These are phyloP conservation scores for Apomyelois bistriatella DNA, from an alignment of 2,888 invertebrate genomes.

Conservation along the genomic window DNA sequence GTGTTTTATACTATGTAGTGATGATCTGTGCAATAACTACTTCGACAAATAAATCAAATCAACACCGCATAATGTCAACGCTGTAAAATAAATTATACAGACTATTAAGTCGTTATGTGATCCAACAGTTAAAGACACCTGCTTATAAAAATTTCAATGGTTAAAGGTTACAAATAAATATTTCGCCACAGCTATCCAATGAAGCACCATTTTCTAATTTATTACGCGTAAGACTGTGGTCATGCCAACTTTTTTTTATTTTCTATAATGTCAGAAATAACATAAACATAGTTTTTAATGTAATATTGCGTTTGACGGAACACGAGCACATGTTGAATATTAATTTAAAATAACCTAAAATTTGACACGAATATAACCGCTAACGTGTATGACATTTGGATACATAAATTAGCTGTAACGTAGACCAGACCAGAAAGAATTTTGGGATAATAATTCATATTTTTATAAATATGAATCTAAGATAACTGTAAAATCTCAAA, in stretches of 20 bases:
- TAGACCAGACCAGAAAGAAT: neutral
- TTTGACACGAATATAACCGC: slow-evolving; percentile 5
- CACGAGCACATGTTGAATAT: neutral
- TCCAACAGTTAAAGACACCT: slow-evolving; percentile 6
- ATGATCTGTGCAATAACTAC: too few species aligned
- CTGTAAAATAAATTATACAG: slow-evolving; percentile 21
- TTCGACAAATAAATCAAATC: slow-evolving; percentile 6
- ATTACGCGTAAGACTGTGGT: slow-evolving; percentile 17
- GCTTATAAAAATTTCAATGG: slow-evolving; percentile 10
- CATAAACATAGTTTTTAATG: slow-evolving; percentile 34
- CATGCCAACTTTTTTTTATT: slow-evolving; percentile 65
- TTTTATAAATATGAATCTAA: neutral
- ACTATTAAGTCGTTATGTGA: slow-evolving; percentile 14
- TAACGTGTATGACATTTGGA: slow-evolving; percentile 16
- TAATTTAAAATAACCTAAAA: slow-evolving; percentile 6
- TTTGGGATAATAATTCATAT: neutral
- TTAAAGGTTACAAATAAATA: slow-evolving; percentile 24
- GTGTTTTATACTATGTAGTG: too few species aligned
- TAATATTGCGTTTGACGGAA: slow-evolving; percentile 19
- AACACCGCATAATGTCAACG: slow-evolving; percentile 10
- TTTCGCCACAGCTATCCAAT: slow-evolving; percentile 16
- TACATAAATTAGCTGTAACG: slow-evolving; percentile 15
- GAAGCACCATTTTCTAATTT: slow-evolving; percentile 17
- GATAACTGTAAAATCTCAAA: too few species aligned
- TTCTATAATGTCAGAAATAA: slow-evolving; percentile 40